Percentiles rank a stretch among this genome's conserved stretches.
Evolutionary conservation across 2,888 invertebrate genomes (phyloP).

Genomic region (Omphaloscelis lunosa): DNA sequence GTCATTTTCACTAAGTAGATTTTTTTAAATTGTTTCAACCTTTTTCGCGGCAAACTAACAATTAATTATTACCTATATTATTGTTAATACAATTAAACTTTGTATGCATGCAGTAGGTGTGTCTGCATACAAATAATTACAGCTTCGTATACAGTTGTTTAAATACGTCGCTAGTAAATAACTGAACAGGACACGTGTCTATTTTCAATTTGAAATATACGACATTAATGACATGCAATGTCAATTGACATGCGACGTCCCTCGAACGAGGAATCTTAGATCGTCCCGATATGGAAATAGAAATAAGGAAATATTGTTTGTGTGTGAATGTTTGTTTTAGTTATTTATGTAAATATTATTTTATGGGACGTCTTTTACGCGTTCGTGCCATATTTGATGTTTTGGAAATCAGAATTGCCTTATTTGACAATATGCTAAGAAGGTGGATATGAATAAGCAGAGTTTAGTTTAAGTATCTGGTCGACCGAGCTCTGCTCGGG

Average conservation of each 20-base stretch:
- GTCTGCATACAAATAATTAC: slow-evolving; percentile 40
- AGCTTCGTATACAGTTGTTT: background rate
- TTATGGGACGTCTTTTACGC: background rate
- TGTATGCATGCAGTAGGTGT: background rate
- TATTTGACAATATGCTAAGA: background rate
- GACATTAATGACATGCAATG: slow-evolving; percentile 34
- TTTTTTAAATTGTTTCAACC: slow-evolving; percentile 5
- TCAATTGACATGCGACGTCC: background rate
- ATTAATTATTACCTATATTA: background rate
- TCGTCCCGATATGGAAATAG: slow-evolving; percentile 9
- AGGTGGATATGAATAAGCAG: too few relatives aligned
- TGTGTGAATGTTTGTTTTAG: background rate
- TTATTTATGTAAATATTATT: background rate
- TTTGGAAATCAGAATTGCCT: background rate
- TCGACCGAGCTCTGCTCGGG: too few relatives aligned
- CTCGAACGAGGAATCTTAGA: slow-evolving; percentile 12
- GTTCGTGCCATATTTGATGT: too few relatives aligned
- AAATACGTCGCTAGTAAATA: slow-evolving; percentile 29
- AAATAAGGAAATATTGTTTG: background rate
- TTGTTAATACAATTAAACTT: slow-evolving; percentile 2
- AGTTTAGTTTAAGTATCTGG: too few relatives aligned
- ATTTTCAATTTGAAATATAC: slow-evolving; percentile 41
- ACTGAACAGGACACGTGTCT: slow-evolving; percentile 34
- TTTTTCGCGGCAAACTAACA: background rate
- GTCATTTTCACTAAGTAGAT: background rate